A percentile compares a stretch with the other conserved stretches of the same genome.
phyloP scores from a whole-genome alignment of 2,888 invertebrate genomes.

The Gari tellinella region DNA sequence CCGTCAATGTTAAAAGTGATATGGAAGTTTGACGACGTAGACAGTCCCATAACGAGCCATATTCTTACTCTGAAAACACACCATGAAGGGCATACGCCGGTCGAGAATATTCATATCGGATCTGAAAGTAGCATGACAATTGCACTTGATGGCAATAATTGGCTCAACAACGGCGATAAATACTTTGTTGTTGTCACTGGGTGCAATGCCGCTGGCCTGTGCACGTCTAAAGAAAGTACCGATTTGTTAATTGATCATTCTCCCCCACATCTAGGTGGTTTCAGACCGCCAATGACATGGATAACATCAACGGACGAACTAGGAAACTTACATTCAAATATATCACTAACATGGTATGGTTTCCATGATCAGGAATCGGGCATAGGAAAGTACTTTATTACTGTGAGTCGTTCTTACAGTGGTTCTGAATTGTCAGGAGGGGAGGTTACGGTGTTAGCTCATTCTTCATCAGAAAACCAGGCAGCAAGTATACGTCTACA shows the following conservation, averaged over 20 bases:
- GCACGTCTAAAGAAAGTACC: constrained; percentile 49
- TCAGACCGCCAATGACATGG: constrained; percentile 54
- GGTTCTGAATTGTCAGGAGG: constrained; percentile 50
- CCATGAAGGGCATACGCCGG: constrained; percentile 50
- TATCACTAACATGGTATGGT: constrained; percentile 63
- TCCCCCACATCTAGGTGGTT: constrained; percentile 67
- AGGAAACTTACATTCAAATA: constrained; percentile 1
- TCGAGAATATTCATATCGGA: constrained; percentile 44
- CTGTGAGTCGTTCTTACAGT: constrained; percentile 45
- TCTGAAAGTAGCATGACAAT: constrained; percentile 39
- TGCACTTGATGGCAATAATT: constrained; percentile 23
- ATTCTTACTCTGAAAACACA: constrained; percentile 41
- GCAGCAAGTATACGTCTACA: constrained; percentile 5
- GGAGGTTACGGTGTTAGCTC: not conserved
- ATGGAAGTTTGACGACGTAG: constrained; percentile 51
- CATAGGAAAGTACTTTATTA: constrained; percentile 48
- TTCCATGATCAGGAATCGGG: constrained; percentile 61
- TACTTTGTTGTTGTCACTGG: constrained; percentile 51
- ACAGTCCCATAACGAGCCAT: constrained; percentile 53
- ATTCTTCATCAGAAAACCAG: constrained; percentile 3
- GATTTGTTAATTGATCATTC: constrained; percentile 62
- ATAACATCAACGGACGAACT: not conserved
- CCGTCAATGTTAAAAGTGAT: constrained; percentile 39
- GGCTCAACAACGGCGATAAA: constrained; percentile 54
- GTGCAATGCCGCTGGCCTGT: constrained; percentile 63